Base-by-base conservation (phyloP, 2,888 invertebrate species). In the Tipula lateralis region DNA sequence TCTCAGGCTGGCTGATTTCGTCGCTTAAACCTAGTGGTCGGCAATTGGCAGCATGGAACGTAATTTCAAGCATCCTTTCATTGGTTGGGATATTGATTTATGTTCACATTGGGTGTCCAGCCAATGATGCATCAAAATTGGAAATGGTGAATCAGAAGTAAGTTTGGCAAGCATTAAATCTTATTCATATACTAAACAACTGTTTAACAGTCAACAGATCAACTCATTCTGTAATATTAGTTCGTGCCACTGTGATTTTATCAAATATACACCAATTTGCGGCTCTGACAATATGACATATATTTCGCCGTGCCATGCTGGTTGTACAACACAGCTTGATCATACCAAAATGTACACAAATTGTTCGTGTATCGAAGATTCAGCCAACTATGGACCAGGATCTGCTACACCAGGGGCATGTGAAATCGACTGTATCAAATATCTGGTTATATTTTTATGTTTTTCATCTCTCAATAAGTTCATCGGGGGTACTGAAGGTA, bases 261-360 rank as follows among this genome's bases (percentile, higher is more conserved):
- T 92, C 80, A 92, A 93, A 87, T 94, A 93, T 88, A 93, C 93
- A 87, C 94, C 94, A 0, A 93, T 94, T 0, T 94, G 94, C 87
- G 91, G 92, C 12, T 90, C 91, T 84, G 91, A 91, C 84, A 91
- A 91, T 0, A 87, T 86, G 39, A 90, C 91, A 44, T 94, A 91
- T 88, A 94, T 94, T 87, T 94, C 94, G 0, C 93, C 94, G 5
- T 95, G 95, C 88, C 93, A 94, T 87, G 94, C 94, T 32, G 94
- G 95, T 1, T 94, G 94, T 87, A 87, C 87, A 36, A 86, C 85
- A n/a, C 86, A 87, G 50, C 85, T 87, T 32, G 90, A 91, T 86
- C 89, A 89, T 39, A 88, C 88, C 7, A 13, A 19, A 29, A 86
- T 89, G 86, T 91, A 90, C 84, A 88, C 90, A 9, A 90, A 92